Evolutionary conservation across 2,888 invertebrate species (phyloP).

Genomic region (Trachelus tabidus): DNA sequence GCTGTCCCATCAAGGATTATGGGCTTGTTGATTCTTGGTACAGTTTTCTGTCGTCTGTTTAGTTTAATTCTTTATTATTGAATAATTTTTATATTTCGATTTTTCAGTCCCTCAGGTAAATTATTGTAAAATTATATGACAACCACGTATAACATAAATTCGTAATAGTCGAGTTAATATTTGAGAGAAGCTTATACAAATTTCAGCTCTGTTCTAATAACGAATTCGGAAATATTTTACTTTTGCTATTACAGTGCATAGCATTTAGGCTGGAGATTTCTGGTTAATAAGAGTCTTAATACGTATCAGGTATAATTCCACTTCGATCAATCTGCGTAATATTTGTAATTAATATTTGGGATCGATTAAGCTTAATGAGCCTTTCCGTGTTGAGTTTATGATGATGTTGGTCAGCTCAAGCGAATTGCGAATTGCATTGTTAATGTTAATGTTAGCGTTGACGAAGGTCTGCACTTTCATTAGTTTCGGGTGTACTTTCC

Average conservation of each 20-base stretch:
- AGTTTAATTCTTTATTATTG: neutral
- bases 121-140: neutral
- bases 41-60: neutral
- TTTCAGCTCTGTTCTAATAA: neutral
- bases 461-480: neutral
- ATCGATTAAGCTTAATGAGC: no score
- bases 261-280: neutral
- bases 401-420: no score
- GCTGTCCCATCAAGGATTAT: neutral
- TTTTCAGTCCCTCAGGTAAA: neutral
- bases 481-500: neutral
- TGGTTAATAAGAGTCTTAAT: neutral
- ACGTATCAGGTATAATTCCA: slow-evolving; percentile 1
- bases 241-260: neutral
- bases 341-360: slow-evolving; percentile 17
- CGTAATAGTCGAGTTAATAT: neutral
- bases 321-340: slow-evolving; percentile 6
- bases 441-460: no score
- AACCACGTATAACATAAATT: neutral
- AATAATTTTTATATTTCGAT: neutral
- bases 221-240: neutral
- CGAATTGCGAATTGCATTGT: no score
- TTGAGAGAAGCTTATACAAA: neutral
- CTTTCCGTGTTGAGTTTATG: no score
- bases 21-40: no score